Percentiles rank a stretch among this genome's conserved stretches.
Conservation (phyloP, 2,888 invertebrate genomes). For the Spodoptera exigua region DNA sequence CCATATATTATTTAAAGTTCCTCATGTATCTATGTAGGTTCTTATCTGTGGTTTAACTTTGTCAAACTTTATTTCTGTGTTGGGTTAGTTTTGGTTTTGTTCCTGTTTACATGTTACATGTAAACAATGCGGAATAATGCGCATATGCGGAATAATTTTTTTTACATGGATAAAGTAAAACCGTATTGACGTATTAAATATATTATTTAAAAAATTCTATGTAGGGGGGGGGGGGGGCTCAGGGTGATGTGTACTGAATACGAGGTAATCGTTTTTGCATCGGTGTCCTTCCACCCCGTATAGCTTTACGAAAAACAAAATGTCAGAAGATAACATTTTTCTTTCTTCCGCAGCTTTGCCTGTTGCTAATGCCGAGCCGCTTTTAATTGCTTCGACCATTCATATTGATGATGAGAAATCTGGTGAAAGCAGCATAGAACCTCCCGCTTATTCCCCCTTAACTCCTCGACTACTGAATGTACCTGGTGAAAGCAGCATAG, state of each 20-base stretch:
- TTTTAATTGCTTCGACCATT: slow-evolving; percentile 4
- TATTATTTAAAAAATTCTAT: too few species aligned
- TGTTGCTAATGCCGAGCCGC: slow-evolving; percentile 6
- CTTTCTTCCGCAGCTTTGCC: slow-evolving; percentile 13
- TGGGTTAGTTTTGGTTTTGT: slow-evolving; percentile 16
- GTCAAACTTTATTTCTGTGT: slow-evolving; percentile 6
- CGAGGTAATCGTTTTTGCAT: slow-evolving; percentile 14
- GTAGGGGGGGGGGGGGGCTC: too few species aligned
- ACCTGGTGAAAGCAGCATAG: slow-evolving; percentile 20
- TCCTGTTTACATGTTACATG: too few species aligned
- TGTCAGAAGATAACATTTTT: slow-evolving; percentile 15
- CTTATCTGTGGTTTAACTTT: slow-evolving; percentile 10
- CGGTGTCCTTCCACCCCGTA: slow-evolving; percentile 13
- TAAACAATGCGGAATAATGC: too few species aligned
- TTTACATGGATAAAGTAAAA: too few species aligned
- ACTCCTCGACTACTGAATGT: slow-evolving; percentile 16
- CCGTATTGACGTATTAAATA: too few species aligned
- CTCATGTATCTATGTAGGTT: not conserved
- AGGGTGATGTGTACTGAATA: slow-evolving; percentile 12
- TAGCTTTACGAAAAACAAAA: slow-evolving; percentile 18
- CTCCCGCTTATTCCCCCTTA: slow-evolving; percentile 18
- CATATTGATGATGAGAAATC: slow-evolving; percentile 6
- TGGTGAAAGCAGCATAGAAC: slow-evolving; percentile 20
- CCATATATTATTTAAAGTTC: slow-evolving; percentile 9
- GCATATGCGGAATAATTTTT: too few species aligned